Evolutionary conservation across 2,888 invertebrate species (phyloP).

Genomic region (Lasioglossum malachurum): DNA sequence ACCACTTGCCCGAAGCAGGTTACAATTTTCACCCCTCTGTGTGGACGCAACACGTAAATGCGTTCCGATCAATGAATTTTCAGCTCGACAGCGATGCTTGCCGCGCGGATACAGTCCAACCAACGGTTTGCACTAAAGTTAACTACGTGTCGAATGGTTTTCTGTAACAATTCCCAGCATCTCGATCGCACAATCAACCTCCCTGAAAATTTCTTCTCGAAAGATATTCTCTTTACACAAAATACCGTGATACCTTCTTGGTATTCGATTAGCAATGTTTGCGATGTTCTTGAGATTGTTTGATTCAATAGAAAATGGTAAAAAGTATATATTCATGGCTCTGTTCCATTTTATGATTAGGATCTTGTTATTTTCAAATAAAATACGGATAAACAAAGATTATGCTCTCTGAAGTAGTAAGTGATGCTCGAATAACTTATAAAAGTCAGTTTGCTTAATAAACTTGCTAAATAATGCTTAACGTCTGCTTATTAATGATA

Average conservation of each 20-base stretch:
- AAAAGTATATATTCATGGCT: neutral
- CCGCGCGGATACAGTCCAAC: neutral
- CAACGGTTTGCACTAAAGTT: neutral
- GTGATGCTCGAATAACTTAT: neutral
- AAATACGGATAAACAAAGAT: too few species aligned
- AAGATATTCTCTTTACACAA: neutral
- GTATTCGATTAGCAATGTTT: neutral
- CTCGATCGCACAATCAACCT: neutral
- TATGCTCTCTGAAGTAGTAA: too few species aligned
- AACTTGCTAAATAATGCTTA: too few species aligned
- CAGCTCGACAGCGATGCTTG: neutral
- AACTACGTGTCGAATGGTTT: neutral
- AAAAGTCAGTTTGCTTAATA: too few species aligned
- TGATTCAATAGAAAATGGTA: neutral
- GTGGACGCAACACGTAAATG: neutral
- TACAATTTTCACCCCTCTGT: constrained; percentile 51
- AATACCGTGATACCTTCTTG: neutral
- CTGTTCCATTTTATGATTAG: too few species aligned
- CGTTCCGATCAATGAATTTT: constrained; percentile 17
- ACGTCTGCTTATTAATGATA: neutral
- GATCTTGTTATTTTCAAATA: too few species aligned
- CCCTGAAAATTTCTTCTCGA: neutral
- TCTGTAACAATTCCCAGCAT: neutral
- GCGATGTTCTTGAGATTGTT: neutral
- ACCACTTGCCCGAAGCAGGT: constrained; percentile 41